Base-by-base conservation (phyloP, 2,113 vertebrate species). In the Erythrolamprus reginae region DNA sequence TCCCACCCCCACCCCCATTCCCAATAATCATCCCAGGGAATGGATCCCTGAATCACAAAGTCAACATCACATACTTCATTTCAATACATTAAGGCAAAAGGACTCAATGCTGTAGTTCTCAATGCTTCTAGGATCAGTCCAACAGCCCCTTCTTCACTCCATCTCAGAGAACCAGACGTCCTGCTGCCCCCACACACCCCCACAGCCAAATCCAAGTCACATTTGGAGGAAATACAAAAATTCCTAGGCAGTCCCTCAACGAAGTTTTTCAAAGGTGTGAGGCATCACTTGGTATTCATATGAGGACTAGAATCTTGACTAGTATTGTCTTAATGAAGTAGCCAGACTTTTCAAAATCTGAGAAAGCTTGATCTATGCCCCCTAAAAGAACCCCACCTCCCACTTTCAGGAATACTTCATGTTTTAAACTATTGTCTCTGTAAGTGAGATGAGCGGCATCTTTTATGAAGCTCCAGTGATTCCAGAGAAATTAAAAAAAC, bases 41-140 rank as follows among this genome's bases (percentile, higher is more conserved):
- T 13, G 65, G 77, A 88, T 53, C 86, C 85, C 91, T 87, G 28
- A 84, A 90, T 33, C 77, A 83, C 86, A 90, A 65, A 84, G 89
- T 91, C 90, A 88, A 88, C 65, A 48, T 84, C 58, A 91, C 90
- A 91, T 61, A 88, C n/a, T 58, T 91, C 86, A 48, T 88, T 88
- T 91, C 86, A 58, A 47, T 87, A 90, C 53, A 70, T 84, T 86
- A 85, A 92, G 84, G 61, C 88, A 86, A 89, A 53, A 87, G 88
- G 84, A 82, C 38, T 89, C 91, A 82, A n/a, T 51, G 84, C 91
- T 82, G 61, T 85, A 12, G 84, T 61, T 88, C 89, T 89, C 91
- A 28, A 24, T 55, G 58, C 61, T 52, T 50, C 47, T 86, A 24
- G 88, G 90, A 77, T 85, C 90, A 83, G 50, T 51, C 42, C 89